Evolutionary conservation across 2,888 invertebrate genomes (phyloP).

Genomic region (Lithophane socia): DNA sequence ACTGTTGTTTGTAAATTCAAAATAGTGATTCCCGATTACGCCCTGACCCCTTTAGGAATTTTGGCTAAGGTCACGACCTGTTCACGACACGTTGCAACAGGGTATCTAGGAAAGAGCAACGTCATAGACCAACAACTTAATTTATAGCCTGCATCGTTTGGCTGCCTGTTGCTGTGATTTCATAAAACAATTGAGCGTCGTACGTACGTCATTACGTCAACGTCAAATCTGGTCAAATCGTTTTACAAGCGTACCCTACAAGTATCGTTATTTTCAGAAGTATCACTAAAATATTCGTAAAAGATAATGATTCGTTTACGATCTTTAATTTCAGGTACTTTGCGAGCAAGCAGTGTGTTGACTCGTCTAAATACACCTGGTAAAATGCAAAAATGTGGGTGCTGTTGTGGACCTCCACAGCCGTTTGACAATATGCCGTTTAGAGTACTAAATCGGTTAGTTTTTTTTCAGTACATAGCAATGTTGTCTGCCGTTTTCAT

Average conservation of each 20-base stretch:
- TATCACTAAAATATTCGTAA: background rate
- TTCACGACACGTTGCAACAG: background rate
- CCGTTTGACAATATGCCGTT: conserved; percentile 85
- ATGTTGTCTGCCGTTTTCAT: background rate
- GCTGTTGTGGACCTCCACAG: conserved; percentile 72
- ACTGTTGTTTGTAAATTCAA: no score
- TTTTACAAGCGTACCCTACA: background rate
- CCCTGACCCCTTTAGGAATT: no score
- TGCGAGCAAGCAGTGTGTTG: conserved; percentile 64
- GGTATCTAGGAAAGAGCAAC: background rate
- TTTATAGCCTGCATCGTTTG: background rate
- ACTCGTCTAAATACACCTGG: conserved; percentile 45
- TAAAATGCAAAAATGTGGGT: conserved; percentile 59
- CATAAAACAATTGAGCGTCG: conserved; percentile 29
- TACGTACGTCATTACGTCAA: conserved; percentile 4
- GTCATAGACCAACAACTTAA: no score
- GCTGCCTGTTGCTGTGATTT: background rate
- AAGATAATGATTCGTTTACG: conserved; percentile 56
- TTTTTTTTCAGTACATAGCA: background rate
- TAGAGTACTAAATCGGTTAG: conserved; percentile 77
- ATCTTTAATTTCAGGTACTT: conserved; percentile 62
- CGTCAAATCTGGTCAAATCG: background rate
- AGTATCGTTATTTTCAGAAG: conserved; percentile 2
- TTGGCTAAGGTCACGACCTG: background rate
- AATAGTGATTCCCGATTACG: no score